A percentile compares a stretch with the other conserved stretches of the same genome.
phyloP scores from a whole-genome alignment of 2,113 vertebrate species.

The Choloepus hoffmanni region DNA sequence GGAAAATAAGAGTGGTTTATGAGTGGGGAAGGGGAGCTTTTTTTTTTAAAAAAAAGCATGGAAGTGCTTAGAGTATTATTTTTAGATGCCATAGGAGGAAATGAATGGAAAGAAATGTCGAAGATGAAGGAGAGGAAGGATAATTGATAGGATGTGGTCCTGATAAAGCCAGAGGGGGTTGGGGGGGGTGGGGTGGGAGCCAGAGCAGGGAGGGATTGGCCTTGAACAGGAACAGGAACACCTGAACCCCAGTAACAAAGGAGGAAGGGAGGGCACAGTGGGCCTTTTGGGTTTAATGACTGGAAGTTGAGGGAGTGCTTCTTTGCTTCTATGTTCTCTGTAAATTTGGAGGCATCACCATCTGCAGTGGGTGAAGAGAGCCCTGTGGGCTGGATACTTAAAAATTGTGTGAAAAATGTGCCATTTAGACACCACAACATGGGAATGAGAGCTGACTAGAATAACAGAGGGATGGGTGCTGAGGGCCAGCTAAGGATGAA shows the following conservation, averaged over 20 bases:
- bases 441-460: not conserved
- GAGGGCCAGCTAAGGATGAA: not conserved
- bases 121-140: not conserved
- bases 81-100: not conserved
- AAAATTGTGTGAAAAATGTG: not conserved
- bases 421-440: not conserved
- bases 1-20: not conserved
- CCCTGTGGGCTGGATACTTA: not conserved
- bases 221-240: not conserved
- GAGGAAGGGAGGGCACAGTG: too few relatives aligned
- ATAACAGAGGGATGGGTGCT: not conserved
- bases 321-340: not conserved
- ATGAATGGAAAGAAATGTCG: not conserved
- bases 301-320: not conserved
- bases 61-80: not conserved
- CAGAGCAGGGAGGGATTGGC: not conserved
- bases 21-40: not conserved
- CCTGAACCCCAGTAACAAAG: too few relatives aligned
- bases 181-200: too few relatives aligned
- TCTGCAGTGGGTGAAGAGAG: not conserved
- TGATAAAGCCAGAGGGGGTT: not conserved
- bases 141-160: not conserved
- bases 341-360: not conserved
- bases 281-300: not conserved
- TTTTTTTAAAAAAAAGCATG: not conserved